Base-by-base conservation (phyloP, 1,140 invertebrate species). In the Lepidurus apus region DNA sequence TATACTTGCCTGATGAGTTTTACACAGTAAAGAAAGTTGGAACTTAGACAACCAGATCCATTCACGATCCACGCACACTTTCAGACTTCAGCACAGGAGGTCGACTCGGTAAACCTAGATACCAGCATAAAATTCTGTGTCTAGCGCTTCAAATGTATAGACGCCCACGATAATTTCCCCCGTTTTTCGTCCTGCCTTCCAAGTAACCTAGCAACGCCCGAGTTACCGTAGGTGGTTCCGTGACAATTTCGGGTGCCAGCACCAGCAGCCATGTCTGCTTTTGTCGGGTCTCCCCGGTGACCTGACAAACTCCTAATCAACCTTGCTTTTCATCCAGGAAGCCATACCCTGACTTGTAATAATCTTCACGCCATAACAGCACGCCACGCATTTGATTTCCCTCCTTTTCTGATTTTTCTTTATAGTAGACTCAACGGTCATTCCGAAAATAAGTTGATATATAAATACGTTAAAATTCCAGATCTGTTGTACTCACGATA, bases 301-400 rank as follows among this genome's bases (percentile, higher is more conserved):
- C 53, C 53, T 65, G 53, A 65, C 53, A 65, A 65, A 65, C 53
- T 65, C 13, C 53, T 65, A 65, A 65, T 65, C 53, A 65, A 65
- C 53, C 53, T 65, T 17, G 53, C 53, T 13, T 17, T 17, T n/a
- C 13, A 65, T 65, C 10, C 10, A 47, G 7, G 53, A 65, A 65
- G 53, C 53, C 53, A 17, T 65, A 65, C 53, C 53, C 21, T n/a
- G 53, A 65, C 21, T 11, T 13, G 21, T 65, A 65, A 65, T 65
- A 65, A 65, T 21, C 53, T 65, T 65, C 53, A 65, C 13, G 53
- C 53, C 53, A 17, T 21, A 9, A 1, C 53, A 9, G 13, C 8
- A 65, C 21, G 53, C 13, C 53, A 7, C 21, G 53, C 21, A 11
- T 17, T 13, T 7, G 6, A 17, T 17, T 9, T 13, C 21, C 17